A percentile compares a stretch with the other conserved stretches of the same genome.
phyloP scores from a whole-genome alignment of 2,888 invertebrate species.

The Mycogona germanica region DNA sequence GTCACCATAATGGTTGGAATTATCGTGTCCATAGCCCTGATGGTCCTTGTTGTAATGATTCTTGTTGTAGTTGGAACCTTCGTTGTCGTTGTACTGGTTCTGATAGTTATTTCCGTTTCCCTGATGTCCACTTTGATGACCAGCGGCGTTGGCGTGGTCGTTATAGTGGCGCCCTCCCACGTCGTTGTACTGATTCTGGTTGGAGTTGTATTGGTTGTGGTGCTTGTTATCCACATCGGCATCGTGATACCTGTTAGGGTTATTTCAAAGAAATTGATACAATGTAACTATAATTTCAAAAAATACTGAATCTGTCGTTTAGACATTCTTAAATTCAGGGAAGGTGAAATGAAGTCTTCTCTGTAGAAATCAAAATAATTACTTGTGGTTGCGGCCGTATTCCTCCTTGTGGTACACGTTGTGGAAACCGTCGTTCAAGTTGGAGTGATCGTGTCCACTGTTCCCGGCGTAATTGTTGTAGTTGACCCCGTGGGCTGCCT shows the following conservation, averaged over 20 bases:
- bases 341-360: too few relatives aligned
- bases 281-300: too few relatives aligned
- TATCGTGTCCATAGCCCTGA: conserved; percentile 7
- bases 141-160: conserved; percentile 8
- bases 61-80: background rate
- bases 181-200: too few relatives aligned
- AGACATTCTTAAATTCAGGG: too few relatives aligned
- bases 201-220: too few relatives aligned
- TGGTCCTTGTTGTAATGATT: background rate
- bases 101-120: conserved; percentile 15
- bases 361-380: too few relatives aligned
- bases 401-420: conserved; percentile 15
- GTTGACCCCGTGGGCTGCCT: background rate
- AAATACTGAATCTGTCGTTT: too few relatives aligned
- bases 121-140: conserved; percentile 9
- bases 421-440: conserved; percentile 8
- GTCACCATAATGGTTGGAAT: too few relatives aligned
- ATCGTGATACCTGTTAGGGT: background rate
- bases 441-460: background rate
- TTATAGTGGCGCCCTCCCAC: conserved; percentile 7
- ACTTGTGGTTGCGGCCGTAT: conserved; percentile 6
- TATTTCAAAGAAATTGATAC: too few relatives aligned
- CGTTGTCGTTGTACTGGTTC: conserved; percentile 2
- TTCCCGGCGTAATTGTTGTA: background rate
- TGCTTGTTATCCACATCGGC: background rate